Percentiles rank a stretch among this genome's conserved stretches.
Conservation (phyloP, 2,113 vertebrate genomes). For the Pseudorectes ferrugineus region DNA sequence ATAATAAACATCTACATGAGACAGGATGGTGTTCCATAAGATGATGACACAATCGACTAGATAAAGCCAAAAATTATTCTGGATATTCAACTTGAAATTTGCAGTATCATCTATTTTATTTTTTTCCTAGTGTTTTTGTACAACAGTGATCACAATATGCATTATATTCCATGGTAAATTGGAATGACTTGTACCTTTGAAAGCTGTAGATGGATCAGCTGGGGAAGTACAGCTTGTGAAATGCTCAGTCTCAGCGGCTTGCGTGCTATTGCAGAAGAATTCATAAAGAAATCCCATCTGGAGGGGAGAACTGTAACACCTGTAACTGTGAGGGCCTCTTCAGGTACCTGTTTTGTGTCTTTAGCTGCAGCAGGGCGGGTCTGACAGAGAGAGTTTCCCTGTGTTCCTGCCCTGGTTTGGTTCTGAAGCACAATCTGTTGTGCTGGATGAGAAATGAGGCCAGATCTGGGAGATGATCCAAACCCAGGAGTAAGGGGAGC, state of each 20-base stretch:
- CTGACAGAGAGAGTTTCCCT: not conserved
- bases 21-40: not conserved
- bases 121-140: not conserved
- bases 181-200: not conserved
- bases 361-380: not conserved
- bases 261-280: not conserved
- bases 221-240: not conserved
- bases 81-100: not conserved
- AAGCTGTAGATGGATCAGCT: not conserved
- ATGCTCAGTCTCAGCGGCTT: not conserved
- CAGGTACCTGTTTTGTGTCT: not conserved
- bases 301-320: not conserved
- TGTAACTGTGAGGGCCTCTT: not conserved
- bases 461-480: not conserved
- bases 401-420: not conserved
- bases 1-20: rapidly evolving
- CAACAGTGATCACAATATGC: rapidly evolving
- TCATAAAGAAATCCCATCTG: not conserved
- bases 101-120: not conserved
- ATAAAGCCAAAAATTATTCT: not conserved
- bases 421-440: not conserved
- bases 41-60: not conserved
- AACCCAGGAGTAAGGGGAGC: not conserved
- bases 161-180: not conserved
- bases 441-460: not conserved